These are phyloP conservation scores for Antheraea yamamai DNA, from an alignment of 2,888 invertebrate genomes.

Conservation along the genomic window DNA sequence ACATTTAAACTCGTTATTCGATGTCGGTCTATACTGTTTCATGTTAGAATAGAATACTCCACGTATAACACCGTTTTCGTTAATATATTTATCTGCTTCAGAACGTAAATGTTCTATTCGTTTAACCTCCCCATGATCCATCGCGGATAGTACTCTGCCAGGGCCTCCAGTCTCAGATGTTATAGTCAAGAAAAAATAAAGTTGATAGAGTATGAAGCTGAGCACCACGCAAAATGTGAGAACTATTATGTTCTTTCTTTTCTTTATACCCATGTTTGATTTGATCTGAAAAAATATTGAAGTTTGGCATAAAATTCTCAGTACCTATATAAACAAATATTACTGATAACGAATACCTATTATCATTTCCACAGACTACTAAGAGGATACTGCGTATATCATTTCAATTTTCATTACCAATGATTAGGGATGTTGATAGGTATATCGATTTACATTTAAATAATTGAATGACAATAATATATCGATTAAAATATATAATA, in stretches of 20 bases:
- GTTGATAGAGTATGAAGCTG: constrained; percentile 69
- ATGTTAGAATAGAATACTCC: constrained; percentile 65
- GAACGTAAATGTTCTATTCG: constrained; percentile 55
- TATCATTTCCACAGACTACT: too few species aligned
- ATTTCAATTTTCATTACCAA: too few species aligned
- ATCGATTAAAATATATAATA: too few species aligned
- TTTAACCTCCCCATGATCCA: constrained; percentile 50
- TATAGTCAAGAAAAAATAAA: constrained; percentile 70
- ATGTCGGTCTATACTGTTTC: constrained; percentile 64
- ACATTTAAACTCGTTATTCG: constrained; percentile 69
- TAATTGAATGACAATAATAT: too few species aligned
- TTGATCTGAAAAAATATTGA: not conserved
- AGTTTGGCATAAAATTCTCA: not conserved
- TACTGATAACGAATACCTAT: not conserved
- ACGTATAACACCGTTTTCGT: constrained; percentile 64
- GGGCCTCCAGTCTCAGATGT: constrained; percentile 54
- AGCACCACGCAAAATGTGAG: constrained; percentile 58
- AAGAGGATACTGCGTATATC: too few species aligned
- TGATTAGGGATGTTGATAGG: too few species aligned
- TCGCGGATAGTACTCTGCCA: constrained; percentile 47
- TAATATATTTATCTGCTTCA: constrained; percentile 65
- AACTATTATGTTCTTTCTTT: constrained; percentile 70
- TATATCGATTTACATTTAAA: too few species aligned
- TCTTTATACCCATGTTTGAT: constrained; percentile 54
- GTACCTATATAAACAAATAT: not conserved